A percentile compares a stretch with the other conserved stretches of the same genome.
These are phyloP conservation scores for Onthophagus taurus DNA, from an alignment of 1,140 invertebrate genomes.

Conservation along the genomic window DNA sequence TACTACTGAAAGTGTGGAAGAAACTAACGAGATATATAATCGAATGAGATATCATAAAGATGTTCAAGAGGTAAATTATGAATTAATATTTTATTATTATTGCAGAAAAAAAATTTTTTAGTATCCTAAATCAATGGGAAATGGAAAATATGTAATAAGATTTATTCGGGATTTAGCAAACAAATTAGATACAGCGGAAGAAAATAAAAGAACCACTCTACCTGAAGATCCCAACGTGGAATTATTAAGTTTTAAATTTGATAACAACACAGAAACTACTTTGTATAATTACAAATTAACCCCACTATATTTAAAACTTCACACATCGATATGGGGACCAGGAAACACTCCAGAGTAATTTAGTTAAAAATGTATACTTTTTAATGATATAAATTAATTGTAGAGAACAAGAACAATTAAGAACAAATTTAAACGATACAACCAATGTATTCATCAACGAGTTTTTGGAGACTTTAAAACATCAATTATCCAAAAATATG, in stretches of 20 bases:
- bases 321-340: no score
- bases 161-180: constrained; percentile 79
- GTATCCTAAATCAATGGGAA: constrained; percentile 64
- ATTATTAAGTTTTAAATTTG: constrained; percentile 95
- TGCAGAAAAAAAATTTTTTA: constrained; percentile 38
- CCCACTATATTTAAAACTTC: no score
- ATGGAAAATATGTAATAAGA: constrained; percentile 63
- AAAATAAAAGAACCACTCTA: constrained; percentile 62
- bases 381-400: no score
- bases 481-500: no score
- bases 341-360: no score
- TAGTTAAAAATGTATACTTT: no score
- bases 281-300: no score
- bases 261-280: constrained; percentile 80
- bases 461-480: no score
- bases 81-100: neutral
- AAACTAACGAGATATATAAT: constrained; percentile 74
- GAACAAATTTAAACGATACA: no score
- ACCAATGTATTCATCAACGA: no score
- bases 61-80: constrained; percentile 48
- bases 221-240: constrained; percentile 69
- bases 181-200: constrained; percentile 71
- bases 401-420: no score
- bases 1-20: constrained; percentile 66
- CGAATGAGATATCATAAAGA: constrained; percentile 67